A percentile compares a stretch with the other conserved stretches of the same genome.
Conservation (phyloP, 2,888 invertebrate genomes). For the Phyllotreta striolata region DNA sequence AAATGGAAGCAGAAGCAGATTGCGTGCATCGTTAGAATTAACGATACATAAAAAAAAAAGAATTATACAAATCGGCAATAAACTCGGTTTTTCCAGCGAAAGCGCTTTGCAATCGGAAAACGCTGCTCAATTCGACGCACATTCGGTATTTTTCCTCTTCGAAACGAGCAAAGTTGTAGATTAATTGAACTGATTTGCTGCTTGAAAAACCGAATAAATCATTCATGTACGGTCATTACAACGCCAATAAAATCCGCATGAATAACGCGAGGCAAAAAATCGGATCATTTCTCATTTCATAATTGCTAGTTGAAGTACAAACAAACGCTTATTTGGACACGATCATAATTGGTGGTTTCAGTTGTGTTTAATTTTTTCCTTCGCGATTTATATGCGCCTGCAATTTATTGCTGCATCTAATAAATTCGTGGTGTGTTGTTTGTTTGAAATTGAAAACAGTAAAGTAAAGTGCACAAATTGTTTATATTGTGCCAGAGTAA, state of each 20-base stretch:
- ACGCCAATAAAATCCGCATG: conserved; percentile 12
- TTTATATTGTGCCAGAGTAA: too few relatives aligned
- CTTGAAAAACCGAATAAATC: conserved; percentile 4
- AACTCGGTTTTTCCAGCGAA: too few relatives aligned
- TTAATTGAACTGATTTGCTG: not conserved
- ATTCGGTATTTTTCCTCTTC: too few relatives aligned
- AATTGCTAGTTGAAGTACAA: conserved; percentile 8
- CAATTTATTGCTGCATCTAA: too few relatives aligned
- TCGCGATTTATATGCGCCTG: not conserved
- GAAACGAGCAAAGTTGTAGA: too few relatives aligned
- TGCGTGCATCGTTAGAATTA: conserved; percentile 10
- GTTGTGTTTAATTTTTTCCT: conserved; percentile 4
- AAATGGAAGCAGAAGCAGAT: conserved; percentile 12
- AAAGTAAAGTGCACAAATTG: too few relatives aligned
- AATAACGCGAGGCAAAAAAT: conserved; percentile 5
- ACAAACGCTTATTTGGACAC: conserved; percentile 6
- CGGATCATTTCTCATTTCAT: not conserved
- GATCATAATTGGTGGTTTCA: not conserved
- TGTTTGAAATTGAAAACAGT: too few relatives aligned
- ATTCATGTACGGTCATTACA: not conserved
- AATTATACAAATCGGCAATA: too few relatives aligned
- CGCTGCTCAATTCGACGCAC: too few relatives aligned
- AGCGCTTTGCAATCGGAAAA: too few relatives aligned
- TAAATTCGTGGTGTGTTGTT: too few relatives aligned
- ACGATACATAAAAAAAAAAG: too few relatives aligned